Evolutionary conservation across 2,888 invertebrate species (phyloP).

Genomic region (Ernsta delagoae): DNA sequence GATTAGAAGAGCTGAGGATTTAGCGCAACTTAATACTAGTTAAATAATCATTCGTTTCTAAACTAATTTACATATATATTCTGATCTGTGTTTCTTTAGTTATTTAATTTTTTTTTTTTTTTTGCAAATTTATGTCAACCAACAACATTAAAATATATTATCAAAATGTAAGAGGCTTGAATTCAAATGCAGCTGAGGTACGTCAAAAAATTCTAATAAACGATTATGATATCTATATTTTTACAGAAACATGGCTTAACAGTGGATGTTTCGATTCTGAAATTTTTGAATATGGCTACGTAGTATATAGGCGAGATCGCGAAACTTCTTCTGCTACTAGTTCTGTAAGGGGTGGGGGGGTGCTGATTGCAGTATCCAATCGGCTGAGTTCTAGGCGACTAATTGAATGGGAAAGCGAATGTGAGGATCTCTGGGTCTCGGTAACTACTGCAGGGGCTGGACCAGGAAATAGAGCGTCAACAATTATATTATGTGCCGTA

Average conservation of each 20-base stretch:
- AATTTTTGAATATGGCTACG: neutral
- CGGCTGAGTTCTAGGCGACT: neutral
- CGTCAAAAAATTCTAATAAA: neutral
- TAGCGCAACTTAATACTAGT: neutral
- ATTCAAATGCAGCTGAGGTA: slow-evolving; percentile 2
- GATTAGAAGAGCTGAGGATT: neutral
- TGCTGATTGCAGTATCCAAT: neutral
- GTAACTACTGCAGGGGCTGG: neutral
- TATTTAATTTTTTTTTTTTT: neutral
- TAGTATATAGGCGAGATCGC: neutral
- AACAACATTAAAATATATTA: neutral
- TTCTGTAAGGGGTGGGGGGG: neutral
- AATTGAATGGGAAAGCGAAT: neutral
- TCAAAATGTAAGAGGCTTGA: neutral
- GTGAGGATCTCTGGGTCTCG: neutral
- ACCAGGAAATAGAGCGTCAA: neutral
- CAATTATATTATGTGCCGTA: neutral
- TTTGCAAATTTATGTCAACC: neutral
- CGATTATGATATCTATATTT: slow-evolving; percentile 2
- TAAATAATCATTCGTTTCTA: neutral
- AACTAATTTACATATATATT: neutral
- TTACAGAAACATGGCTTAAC: neutral
- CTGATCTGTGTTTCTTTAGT: neutral
- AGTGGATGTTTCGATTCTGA: neutral
- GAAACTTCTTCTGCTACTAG: neutral